Percentiles rank a stretch among this genome's conserved stretches.
These are phyloP conservation scores for Sesamia inferens DNA, from an alignment of 2,888 invertebrate species.

Conservation along the genomic window DNA sequence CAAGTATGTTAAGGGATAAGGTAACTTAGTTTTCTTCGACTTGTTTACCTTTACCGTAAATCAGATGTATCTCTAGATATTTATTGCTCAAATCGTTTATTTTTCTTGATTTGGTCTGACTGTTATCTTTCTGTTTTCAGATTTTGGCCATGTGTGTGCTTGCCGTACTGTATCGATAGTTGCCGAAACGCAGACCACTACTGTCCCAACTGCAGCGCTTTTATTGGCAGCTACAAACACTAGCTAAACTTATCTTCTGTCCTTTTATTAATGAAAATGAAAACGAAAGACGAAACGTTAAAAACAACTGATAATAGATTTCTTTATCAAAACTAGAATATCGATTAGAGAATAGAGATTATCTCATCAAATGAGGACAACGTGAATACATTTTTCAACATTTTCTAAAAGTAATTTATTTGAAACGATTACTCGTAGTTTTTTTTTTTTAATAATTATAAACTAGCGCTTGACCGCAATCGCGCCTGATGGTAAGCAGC, in stretches of 20 bases:
- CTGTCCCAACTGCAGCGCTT: slow-evolving; percentile 47
- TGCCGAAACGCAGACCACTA: slow-evolving; percentile 53
- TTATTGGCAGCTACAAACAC: slow-evolving; percentile 26
- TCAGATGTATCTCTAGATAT: background rate
- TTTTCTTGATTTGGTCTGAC: background rate
- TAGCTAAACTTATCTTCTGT: slow-evolving; percentile 1
- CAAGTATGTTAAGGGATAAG: background rate
- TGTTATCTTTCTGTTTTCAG: slow-evolving; percentile 25
- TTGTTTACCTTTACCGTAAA: background rate
- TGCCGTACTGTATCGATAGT: slow-evolving; percentile 32
- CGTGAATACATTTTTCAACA: background rate
- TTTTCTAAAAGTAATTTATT: background rate
- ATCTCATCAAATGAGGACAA: slow-evolving; percentile 28
- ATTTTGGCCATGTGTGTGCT: slow-evolving; percentile 41
- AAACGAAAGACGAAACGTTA: too few relatives aligned
- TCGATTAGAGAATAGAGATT: too few relatives aligned
- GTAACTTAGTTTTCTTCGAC: background rate
- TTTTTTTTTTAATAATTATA: background rate
- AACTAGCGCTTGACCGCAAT: too few relatives aligned
- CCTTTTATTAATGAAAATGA: too few relatives aligned
- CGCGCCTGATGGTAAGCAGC: too few relatives aligned
- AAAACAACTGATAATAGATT: background rate
- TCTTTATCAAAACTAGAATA: slow-evolving; percentile 16
- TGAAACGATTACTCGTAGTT: background rate
- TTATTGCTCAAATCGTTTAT: background rate